Base-by-base conservation (phyloP, 2,113 vertebrate species). In the Pomatostomus ruficeps region DNA sequence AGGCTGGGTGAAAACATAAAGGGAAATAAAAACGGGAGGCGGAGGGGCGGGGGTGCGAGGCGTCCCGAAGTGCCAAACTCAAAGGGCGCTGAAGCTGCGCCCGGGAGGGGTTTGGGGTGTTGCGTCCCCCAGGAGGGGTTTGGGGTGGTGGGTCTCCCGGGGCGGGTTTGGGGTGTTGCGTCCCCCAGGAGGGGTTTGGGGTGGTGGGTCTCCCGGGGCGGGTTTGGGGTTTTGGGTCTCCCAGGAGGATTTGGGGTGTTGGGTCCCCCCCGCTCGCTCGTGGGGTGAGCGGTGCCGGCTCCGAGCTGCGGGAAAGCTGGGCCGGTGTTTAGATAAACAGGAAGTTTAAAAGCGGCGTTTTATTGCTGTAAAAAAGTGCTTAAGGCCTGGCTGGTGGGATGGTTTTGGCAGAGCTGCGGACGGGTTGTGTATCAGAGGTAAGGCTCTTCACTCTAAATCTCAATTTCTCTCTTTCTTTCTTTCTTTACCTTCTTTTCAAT, bases 301-400 rank as follows among this genome's bases (percentile, higher is more conserved):
- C 46, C 12, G 33, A 52, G 46, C 63, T 76, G 88, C 43, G 13
- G 74, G 18, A 35, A 51, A 75, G 61, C 78, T 21, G 51, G 63
- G 73, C 40, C 71, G 65, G 66, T 93, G 75, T 85, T 80, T 65
- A 57, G 75, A 81, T 91, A 94, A 94, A 95, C 95, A 96, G 96
- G 96, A 97, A 97, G 96, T 97, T 95, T 94, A 90, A 95, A 91
- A 94, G 95, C 59, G 5, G 76, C 75, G 6, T 90, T 95, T 95
- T 90, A 66, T 77, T 59, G 61, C 65, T 78, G 45, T 80, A 29
- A 93, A 91, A 90, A 94, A 94, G 85, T 95, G 68, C 68, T 85
- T 22, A 45, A 40, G 96, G 95, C 96, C 96, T 96, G 89, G 49
- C 67, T 77, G 52, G 43, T 70, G 78, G 76, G 88, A 73, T 88